phyloP scores from a whole-genome alignment of 2,888 invertebrate genomes.

The Athalia circularis region DNA sequence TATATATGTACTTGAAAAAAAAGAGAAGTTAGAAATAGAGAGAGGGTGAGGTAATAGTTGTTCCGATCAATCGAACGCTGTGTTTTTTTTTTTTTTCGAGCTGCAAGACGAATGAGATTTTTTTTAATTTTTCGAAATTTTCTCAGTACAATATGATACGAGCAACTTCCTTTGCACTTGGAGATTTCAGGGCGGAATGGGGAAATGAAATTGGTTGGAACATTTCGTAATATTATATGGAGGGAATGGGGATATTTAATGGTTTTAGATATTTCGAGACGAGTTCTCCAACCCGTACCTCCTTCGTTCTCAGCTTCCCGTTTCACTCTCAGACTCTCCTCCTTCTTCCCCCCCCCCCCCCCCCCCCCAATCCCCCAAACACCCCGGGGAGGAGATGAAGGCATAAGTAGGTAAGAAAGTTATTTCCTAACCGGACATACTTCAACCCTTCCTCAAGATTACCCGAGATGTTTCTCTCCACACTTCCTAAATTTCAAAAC shows the following conservation, averaged over 20 bases:
- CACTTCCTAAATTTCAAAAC: conserved; percentile 25
- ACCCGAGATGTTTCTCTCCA: conserved; percentile 44
- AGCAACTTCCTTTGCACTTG: too few species aligned
- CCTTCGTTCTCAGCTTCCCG: not conserved
- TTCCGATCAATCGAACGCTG: not conserved
- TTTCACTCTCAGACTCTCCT: not conserved
- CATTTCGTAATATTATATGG: not conserved
- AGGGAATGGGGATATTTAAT: conserved; percentile 24
- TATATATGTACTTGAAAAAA: not conserved
- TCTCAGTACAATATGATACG: too few species aligned
- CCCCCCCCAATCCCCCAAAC: too few species aligned
- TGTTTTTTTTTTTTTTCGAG: too few species aligned
- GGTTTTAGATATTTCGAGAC: conserved; percentile 9
- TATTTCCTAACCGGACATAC: conserved; percentile 73
- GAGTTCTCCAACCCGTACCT: not conserved
- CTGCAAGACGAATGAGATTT: too few species aligned
- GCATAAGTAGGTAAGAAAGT: conserved; percentile 74
- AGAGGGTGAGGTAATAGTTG: not conserved
- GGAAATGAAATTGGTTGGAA: not conserved
- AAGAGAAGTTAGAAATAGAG: not conserved
- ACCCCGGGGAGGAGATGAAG: conserved; percentile 69
- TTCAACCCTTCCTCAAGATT: conserved; percentile 67
- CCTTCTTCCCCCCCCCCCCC: too few species aligned
- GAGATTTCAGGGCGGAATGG: too few species aligned
- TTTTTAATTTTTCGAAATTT: too few species aligned